Evolutionary conservation across 2,797 vertebrate genomes (phyloP), one percentile per base, ranked within the genome.

Genomic region (Microctenopoma stevenorrisi): DNA sequence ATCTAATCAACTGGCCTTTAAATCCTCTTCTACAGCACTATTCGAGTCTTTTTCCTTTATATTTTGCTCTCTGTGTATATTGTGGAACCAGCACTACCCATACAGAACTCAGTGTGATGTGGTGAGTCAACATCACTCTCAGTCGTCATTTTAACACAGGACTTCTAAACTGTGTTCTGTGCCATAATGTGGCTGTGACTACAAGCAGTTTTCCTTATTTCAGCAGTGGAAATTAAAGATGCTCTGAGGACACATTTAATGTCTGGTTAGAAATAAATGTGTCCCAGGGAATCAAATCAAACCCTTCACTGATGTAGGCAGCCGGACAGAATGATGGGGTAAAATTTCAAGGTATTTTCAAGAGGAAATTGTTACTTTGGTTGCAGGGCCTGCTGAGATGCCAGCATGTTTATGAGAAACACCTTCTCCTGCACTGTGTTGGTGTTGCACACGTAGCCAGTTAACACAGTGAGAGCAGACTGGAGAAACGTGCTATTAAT

Each of bases 401-500:
- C 56, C 54, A 46, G 25, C 49, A 49, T 67, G 37, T 67, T 63
- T 80, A 38, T 71, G 61, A 56, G 22, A 18, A 9, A 74, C 28
- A 26, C 26, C 44, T 48, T 44, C 57, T 61, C 42, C 30, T 44
- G 54, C 25, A 14, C 48, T 60, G 13, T 53, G 64, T 60, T 44
- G 54, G 59, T 55, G 16, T 26, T 67, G 64, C n/a, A 64, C 64
- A 63, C 49, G 15, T 0, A 56, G 59, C 60, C 57, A 54, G 61
- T 76, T 78, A 71, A 86, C 72, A 82, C 65, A 81, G 67, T 64
- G 40, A 8, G 38, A 54, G 64, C 50, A 83, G 63, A 63, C 79
- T 28, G 42, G 43, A 68, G 61, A 70, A 81, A 69, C 35, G 63
- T 26, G n/a, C 57, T 68, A 75, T 79, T 88, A 83, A 69, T 40